phyloP scores from a whole-genome alignment of 37 sponge, comb jelly and placozoan species.

The Axinella damicornis region DNA sequence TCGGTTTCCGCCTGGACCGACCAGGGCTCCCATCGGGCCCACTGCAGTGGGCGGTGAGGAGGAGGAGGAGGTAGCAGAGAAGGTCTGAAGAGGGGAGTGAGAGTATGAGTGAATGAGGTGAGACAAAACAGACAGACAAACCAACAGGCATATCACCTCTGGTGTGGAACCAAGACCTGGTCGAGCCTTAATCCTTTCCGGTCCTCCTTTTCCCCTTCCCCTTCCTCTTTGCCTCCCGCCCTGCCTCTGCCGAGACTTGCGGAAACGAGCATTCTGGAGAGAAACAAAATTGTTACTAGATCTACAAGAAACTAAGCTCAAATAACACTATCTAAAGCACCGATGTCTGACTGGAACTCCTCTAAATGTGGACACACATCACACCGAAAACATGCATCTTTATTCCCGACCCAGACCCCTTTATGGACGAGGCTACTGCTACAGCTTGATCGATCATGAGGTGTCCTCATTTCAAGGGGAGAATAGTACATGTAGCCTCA shows the following conservation, averaged over 20 bases:
- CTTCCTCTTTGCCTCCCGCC: constrained; percentile 18
- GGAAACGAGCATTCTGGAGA: constrained; percentile 74
- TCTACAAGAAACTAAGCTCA: too few species aligned
- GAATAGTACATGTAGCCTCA: too few species aligned
- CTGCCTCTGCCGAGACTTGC: constrained; percentile 61
- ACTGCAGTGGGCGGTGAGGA: not conserved
- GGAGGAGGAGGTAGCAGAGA: not conserved
- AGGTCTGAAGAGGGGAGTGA: not conserved
- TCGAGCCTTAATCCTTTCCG: constrained; percentile 30
- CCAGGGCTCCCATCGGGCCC: constrained; percentile 37
- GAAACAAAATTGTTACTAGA: not conserved
- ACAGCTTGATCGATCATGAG: too few species aligned
- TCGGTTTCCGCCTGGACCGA: constrained; percentile 29
- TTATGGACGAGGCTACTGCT: too few species aligned
- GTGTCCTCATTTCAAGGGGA: too few species aligned
- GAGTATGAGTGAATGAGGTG: too few species aligned
- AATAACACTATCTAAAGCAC: too few species aligned
- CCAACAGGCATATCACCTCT: constrained; percentile 15
- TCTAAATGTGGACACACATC: too few species aligned
- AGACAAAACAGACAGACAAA: too few species aligned
- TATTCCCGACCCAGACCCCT: too few species aligned
- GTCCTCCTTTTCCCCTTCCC: constrained; percentile 9
- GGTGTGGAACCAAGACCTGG: constrained; percentile 81
- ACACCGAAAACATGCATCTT: too few species aligned
- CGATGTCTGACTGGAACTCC: too few species aligned